Percentiles rank a stretch among this genome's conserved stretches.
These are phyloP conservation scores for Microplitis demolitor DNA, from an alignment of 1,140 invertebrate species.

Conservation along the genomic window DNA sequence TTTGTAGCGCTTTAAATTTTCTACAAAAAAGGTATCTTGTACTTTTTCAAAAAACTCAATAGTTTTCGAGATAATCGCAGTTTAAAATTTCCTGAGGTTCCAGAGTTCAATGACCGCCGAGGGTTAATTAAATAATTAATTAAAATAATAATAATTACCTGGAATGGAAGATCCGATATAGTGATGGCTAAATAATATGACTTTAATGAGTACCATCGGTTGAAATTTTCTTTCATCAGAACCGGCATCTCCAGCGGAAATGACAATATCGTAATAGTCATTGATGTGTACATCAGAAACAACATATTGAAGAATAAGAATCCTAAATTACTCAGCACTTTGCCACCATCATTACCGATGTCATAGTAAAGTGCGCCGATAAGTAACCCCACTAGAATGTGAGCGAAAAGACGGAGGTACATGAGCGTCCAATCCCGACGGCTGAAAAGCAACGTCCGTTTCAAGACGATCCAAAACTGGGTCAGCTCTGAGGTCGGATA, in stretches of 20 bases:
- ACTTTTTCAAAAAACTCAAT: too few relatives aligned
- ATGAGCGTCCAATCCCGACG: constrained; percentile 91
- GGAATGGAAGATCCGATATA: constrained; percentile 94
- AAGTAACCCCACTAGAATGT: constrained; percentile 87
- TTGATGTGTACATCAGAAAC: constrained; percentile 97
- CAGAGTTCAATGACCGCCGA: background rate
- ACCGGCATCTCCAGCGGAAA: constrained; percentile 96
- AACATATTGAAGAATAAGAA: constrained; percentile 98
- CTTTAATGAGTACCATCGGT: constrained; percentile 95
- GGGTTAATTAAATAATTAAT: background rate
- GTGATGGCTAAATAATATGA: constrained; percentile 96
- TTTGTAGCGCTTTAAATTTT: too few relatives aligned
- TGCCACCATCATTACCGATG: constrained; percentile 91
- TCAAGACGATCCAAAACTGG: constrained; percentile 83
- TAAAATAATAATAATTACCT: constrained; percentile 65
- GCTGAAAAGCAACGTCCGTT: constrained; percentile 79
- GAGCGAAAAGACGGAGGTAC: constrained; percentile 90
- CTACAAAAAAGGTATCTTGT: too few relatives aligned
- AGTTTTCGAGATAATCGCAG: too few relatives aligned
- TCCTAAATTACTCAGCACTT: constrained; percentile 94
- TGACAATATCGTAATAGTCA: constrained; percentile 97
- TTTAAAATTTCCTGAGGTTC: background rate
- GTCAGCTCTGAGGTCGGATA: constrained; percentile 78
- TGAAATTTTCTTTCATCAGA: constrained; percentile 92
- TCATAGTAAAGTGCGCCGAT: constrained; percentile 93